These are phyloP conservation scores for Ceriagrion tenellum DNA, from an alignment of 2,888 invertebrate species.

Conservation along the genomic window DNA sequence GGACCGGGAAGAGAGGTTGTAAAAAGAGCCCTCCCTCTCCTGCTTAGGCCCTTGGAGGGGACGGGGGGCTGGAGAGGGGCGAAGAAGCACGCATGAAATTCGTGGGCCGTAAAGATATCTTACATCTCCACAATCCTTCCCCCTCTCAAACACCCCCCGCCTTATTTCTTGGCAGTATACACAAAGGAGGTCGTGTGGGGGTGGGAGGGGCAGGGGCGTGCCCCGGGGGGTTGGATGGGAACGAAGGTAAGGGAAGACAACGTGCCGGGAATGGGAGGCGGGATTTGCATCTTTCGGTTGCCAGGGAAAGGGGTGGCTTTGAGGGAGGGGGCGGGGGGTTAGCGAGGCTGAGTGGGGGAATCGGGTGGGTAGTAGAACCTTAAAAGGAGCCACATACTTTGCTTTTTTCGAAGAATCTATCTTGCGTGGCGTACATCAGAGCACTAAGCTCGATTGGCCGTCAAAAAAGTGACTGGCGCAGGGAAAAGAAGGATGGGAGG, in stretches of 20 bases:
- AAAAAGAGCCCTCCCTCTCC: not conserved
- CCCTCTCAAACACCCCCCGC: not conserved
- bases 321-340: no score
- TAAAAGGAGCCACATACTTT: not conserved
- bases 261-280: conserved; percentile 17
- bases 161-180: not conserved
- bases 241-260: not conserved
- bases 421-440: not conserved
- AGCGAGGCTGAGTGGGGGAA: no score
- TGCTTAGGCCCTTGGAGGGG: not conserved
- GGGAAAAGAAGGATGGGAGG: not conserved
- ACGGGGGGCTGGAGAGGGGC: not conserved
- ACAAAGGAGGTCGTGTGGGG: not conserved
- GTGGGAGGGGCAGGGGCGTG: not conserved
- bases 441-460: not conserved
- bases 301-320: not conserved
- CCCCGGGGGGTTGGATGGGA: no score
- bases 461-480: not conserved
- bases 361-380: no score
- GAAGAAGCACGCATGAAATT: conserved; percentile 8
- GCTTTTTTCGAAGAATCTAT: not conserved
- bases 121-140: not conserved
- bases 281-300: conserved; percentile 26
- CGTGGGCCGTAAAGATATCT: conserved; percentile 24
- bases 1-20: not conserved